These are phyloP conservation scores for Caenorhabditis sinica DNA, from an alignment of 2,888 invertebrate genomes.

Conservation along the genomic window DNA sequence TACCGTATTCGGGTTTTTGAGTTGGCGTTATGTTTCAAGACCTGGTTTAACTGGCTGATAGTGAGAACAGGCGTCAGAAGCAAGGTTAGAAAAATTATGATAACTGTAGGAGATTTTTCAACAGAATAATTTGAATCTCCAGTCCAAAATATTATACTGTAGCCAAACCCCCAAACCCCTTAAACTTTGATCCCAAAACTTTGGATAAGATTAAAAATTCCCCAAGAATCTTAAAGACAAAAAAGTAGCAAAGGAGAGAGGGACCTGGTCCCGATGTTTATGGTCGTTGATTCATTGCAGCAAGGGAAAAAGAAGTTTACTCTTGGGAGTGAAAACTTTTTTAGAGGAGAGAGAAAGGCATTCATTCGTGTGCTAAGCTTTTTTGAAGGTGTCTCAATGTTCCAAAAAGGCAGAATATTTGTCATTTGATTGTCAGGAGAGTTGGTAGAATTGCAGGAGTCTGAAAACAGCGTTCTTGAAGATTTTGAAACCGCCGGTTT, in stretches of 20 bases:
- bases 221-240: neutral
- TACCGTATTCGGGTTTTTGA: too few species aligned
- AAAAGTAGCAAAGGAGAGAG: neutral
- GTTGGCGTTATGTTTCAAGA: too few species aligned
- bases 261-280: constrained; percentile 16
- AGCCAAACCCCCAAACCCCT: too few species aligned
- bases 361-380: neutral
- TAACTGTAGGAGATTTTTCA: too few species aligned
- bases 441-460: neutral
- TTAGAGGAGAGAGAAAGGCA: neutral
- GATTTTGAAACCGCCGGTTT: too few species aligned
- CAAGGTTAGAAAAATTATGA: too few species aligned
- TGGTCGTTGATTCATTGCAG: constrained; percentile 34
- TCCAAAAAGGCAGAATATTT: neutral
- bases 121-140: too few species aligned
- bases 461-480: too few species aligned
- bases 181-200: neutral
- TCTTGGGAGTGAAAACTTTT: constrained; percentile 16
- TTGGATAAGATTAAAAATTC: neutral
- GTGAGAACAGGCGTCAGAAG: too few species aligned
- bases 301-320: constrained; percentile 6
- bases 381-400: neutral
- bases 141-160: too few species aligned
- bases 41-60: too few species aligned
- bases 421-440: too few species aligned